phyloP scores from a whole-genome alignment of 2,888 invertebrate species.

The Drosophila picticornis region DNA sequence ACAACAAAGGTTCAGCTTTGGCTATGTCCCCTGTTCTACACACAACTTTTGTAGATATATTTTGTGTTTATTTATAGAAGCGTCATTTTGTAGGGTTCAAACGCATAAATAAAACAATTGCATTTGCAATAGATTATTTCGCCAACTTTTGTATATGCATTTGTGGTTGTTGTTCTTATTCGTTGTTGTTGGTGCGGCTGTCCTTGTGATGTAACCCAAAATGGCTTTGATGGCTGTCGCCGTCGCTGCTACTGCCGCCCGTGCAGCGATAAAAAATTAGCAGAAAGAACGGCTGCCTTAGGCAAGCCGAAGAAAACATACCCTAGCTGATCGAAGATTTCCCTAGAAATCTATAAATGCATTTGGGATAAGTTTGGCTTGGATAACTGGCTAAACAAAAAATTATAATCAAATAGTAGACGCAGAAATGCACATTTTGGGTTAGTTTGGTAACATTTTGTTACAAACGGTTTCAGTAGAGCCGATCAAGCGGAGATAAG shows the following conservation, averaged over 20 bases:
- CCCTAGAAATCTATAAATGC: too few relatives aligned
- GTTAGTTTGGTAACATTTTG: neutral
- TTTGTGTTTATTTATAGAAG: neutral
- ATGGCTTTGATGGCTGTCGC: constrained; percentile 53
- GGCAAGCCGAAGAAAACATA: neutral
- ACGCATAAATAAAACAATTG: constrained; percentile 46
- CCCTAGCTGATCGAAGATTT: neutral
- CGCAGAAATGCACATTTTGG: neutral
- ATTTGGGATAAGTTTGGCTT: neutral
- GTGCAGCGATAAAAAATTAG: constrained; percentile 58
- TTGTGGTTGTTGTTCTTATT: neutral
- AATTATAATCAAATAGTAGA: neutral
- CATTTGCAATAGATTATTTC: constrained; percentile 50
- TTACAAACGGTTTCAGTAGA: neutral
- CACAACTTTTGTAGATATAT: neutral
- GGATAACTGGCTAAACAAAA: neutral
- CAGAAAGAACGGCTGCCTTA: neutral
- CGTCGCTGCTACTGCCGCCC: constrained; percentile 37
- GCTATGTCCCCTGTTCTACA: constrained; percentile 16
- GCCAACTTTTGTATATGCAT: constrained; percentile 47
- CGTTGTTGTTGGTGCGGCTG: constrained; percentile 32
- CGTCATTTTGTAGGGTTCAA: constrained; percentile 19
- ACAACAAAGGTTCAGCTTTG: neutral
- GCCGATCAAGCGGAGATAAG: neutral
- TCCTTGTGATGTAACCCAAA: constrained; percentile 65